Evolutionary conservation across 2,888 invertebrate species (phyloP), one percentile per base, ranked within the genome.

Genomic region (Vesta saturnalis): DNA sequence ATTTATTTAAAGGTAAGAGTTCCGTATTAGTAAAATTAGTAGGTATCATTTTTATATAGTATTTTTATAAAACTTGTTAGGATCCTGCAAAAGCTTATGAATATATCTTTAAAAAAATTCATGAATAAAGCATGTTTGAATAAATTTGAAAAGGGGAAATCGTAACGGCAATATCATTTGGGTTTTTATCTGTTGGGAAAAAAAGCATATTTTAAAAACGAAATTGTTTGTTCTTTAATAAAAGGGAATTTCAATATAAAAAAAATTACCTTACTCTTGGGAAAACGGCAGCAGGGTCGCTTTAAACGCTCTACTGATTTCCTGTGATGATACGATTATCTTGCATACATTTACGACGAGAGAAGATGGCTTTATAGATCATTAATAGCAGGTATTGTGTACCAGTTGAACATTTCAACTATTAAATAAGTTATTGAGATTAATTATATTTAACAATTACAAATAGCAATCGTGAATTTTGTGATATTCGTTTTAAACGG

Each of bases 1-100:
- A 88, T 84, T 85, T 89, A 81, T 85, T 90, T 77, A 86, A 87
- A 89, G 89, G 89, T 89, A 85, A 85, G 81, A n/a, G 23, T 23
- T n/a, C 23, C 63, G 63, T 47, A 56, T 56, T 60, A 60, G 56
- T n/a, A 39, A 23, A 39, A n/a, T 39, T 12, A 39, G n/a, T 39
- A n/a, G n/a, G n/a, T n/a, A n/a, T 39, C 39, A n/a, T 39, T n/a
- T 39, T 39, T 39, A 39, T 39, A 39, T 39, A 10, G 8, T n/a
- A 39, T 39, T 39, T 10, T 39, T 39, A 39, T n/a, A 39, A 39
- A 39, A 1, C 8, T 39, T 39, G 39, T 39, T 39, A 39, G 12
- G 39, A 39, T 39, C 39, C 39, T 39, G 39, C 39, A n/a, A n/a
- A n/a, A 39, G 39, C 39, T 39, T 39, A 39, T 39, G 39, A 39